phyloP scores from a whole-genome alignment of 2,888 invertebrate species.

The Mythimna impura region DNA sequence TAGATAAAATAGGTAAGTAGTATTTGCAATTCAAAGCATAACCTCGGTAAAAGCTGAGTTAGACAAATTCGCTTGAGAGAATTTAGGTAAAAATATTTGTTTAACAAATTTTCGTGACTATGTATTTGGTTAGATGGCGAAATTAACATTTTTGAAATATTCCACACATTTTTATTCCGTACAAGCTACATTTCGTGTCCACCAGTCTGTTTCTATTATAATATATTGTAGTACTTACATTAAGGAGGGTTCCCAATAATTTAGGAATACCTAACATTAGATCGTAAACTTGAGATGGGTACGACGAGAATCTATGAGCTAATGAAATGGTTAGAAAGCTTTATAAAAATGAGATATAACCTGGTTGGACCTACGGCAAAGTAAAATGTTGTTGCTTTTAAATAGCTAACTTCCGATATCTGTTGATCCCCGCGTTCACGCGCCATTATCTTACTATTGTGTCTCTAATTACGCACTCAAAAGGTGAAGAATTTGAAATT shows the following conservation, averaged over 20 bases:
- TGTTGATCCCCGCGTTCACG: too few species aligned
- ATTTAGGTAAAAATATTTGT: slow-evolving; percentile 25
- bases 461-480: too few species aligned
- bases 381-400: background rate
- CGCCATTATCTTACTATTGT: too few species aligned
- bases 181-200: background rate
- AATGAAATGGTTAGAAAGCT: slow-evolving; percentile 22
- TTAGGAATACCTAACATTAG: slow-evolving; percentile 13
- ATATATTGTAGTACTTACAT: slow-evolving; percentile 8
- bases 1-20: slow-evolving; percentile 6
- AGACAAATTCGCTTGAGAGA: slow-evolving; percentile 3
- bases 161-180: background rate
- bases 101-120: background rate
- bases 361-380: background rate
- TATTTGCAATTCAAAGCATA: slow-evolving; percentile 34
- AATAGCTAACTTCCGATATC: background rate
- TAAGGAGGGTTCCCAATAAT: slow-evolving; percentile 33
- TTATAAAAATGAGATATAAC: background rate
- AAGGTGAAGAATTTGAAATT: too few species aligned
- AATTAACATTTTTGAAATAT: slow-evolving; percentile 15
- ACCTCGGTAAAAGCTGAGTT: slow-evolving; percentile 1
- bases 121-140: background rate
- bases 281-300: slow-evolving; percentile 29
- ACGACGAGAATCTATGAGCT: slow-evolving; percentile 9
- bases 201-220: slow-evolving; percentile 6